Evolutionary conservation across 2,113 vertebrate species (phyloP), one percentile per base, ranked within the genome.

Genomic region (Mellivora capensis): DNA sequence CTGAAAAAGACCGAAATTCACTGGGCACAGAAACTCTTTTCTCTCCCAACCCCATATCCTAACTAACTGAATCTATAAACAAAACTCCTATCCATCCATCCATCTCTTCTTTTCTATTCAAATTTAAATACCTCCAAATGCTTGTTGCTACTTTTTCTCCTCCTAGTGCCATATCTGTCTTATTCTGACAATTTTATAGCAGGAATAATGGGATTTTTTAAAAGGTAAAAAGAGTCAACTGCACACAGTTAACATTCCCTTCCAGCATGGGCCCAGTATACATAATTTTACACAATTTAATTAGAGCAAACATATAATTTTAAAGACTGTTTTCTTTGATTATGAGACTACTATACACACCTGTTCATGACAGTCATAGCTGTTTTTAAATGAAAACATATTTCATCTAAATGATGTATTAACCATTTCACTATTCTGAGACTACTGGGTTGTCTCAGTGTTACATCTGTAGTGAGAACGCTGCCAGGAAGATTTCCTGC

Each of bases 311-410:
- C 11, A 91, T 76, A 57, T 52, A 1, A 94, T 67, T 93, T 90
- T 85, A 84, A 94, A 92, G 42, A 42, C 39, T 89, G 23, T 86
- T 92, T 83, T 92, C 29, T 92, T 90, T 90, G 52, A 89, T 81
- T 69, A 93, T 67, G 42, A 87, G n/a, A 93, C 47, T 34, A 64
- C 25, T 27, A 72, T 21, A 77, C 47, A 42, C 44, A 87, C 81
- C 67, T 76, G 90, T 47, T 59, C 69, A 69, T 52, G 54, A 69
- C 71, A 62, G 62, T 77, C 86, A 6, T 6, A 67, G 54, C 21
- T 87, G 81, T 72, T 84, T 97, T 81, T 76, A 71, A 97, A 69
- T 80, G 44, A 62, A 96, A 90, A 49, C 17, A 87, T 47, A 67
- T 74, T 90, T 86, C n/a, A 85, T 59, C 42, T 59, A 57, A 85